Base-by-base conservation (phyloP, 2,797 vertebrate species). In the Urophycis tenuis region DNA sequence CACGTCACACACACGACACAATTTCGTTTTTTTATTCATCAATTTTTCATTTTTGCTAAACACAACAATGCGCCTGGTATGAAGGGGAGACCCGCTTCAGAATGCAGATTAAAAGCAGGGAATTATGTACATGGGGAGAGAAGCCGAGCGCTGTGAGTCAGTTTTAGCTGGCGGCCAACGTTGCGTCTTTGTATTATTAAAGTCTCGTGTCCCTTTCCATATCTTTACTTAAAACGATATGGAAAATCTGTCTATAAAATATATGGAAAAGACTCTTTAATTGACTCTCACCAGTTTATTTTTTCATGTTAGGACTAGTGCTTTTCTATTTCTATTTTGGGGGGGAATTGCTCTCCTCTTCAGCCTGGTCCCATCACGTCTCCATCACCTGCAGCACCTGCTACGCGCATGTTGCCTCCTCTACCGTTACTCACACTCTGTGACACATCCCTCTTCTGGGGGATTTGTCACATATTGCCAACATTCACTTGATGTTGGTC, bases 41-140 rank as follows among this genome's bases (percentile, higher is more conserved):
- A 35, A 35, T 35, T 77, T 77, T 77, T 77, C 17, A n/a, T 64
- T 77, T 29, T 72, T 49, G 19, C 11, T 67, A 67, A 60, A 11
- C 53, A 60, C 53, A 60, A 60, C 53, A 60, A 67, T 67, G 25
- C 60, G 29, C 29, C 12, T 67, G 29, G 11, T 67, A 29, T 67
- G 60, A 29, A 29, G n/a, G n/a, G 33, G 33, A 71, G 69, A 14
- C 69, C 32, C 74, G 32, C 15, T 34, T 67, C 60, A 12, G 25
- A 64, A 36, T 67, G 53, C 31, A 35, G 69, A 9, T 25, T 10
- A n/a, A 10, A 31, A 10, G 29, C 29, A 39, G 69, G 29, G 60
- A 67, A 67, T 11, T 11, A 67, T 67, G 8, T 29, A 29, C 14
- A 10, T 29, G 8, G n/a, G n/a, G 60, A 29, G n/a, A 1, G 17